These are phyloP conservation scores for Galeruca laticollis DNA, from an alignment of 2,888 invertebrate genomes.

Conservation along the genomic window DNA sequence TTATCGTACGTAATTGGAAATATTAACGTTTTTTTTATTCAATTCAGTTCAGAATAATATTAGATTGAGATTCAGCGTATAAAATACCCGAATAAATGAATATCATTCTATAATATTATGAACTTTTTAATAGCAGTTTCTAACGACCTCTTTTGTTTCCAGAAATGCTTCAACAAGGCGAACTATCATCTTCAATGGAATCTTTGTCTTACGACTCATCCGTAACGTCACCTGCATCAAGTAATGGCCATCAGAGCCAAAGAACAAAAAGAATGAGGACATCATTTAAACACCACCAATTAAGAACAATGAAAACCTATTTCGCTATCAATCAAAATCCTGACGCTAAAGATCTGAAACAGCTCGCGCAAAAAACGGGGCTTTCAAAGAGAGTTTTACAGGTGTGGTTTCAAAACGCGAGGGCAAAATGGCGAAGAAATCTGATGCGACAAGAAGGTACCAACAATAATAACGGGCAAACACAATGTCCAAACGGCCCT, in stretches of 20 bases:
- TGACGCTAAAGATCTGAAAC: conserved; percentile 98
- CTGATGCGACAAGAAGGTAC: conserved; percentile 86
- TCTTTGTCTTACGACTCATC: conserved; percentile 81
- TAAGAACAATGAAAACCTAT: conserved; percentile 98
- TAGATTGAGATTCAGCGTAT: no score
- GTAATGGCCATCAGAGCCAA: conserved; percentile 70
- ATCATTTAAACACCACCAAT: conserved; percentile 98
- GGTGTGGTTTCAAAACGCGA: conserved; percentile 99
- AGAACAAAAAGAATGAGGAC: conserved; percentile 97
- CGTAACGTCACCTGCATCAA: conserved; percentile 78
- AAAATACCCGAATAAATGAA: no score
- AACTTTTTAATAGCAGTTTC: no score
- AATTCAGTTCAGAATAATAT: no score
- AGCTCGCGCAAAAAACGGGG: conserved; percentile 98
- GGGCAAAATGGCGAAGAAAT: conserved; percentile 97
- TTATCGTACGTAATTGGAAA: background rate
- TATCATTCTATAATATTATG: no score
- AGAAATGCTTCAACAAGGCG: conserved; percentile 82
- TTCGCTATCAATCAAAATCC: conserved; percentile 99
- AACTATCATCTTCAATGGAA: conserved; percentile 82
- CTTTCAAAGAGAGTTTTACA: conserved; percentile 97
- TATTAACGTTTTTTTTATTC: background rate
- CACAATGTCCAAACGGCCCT: conserved; percentile 59
- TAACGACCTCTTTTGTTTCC: no score
- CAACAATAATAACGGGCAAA: conserved; percentile 53